A percentile compares a stretch with the other conserved stretches of the same genome.
phyloP scores from a whole-genome alignment of 2,797 vertebrate species.

The Eospalax fontanierii region DNA sequence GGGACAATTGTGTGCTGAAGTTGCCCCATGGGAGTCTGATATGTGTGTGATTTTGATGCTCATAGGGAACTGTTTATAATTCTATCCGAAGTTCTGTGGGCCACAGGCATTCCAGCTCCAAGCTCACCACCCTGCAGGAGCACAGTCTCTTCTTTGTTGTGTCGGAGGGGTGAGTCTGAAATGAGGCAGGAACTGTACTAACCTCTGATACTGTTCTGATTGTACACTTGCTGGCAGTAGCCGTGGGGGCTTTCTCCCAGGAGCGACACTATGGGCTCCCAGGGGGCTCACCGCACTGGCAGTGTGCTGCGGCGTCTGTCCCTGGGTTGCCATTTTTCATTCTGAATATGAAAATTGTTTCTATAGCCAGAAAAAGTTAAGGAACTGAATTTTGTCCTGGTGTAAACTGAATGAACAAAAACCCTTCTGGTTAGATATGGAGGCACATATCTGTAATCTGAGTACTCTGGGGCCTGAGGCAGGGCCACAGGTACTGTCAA shows the following conservation, averaged over 20 bases:
- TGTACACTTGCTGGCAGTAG: background rate
- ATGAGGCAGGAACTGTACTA: background rate
- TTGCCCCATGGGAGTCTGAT: background rate
- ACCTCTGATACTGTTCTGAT: background rate
- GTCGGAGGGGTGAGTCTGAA: background rate
- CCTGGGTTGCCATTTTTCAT: background rate
- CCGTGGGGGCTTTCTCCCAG: background rate
- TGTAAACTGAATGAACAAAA: background rate
- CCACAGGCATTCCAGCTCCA: background rate
- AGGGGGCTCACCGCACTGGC: background rate
- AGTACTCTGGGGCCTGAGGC: background rate
- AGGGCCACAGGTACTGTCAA: background rate
- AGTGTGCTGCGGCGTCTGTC: rapidly evolving
- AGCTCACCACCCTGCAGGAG: background rate
- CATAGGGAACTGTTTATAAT: background rate
- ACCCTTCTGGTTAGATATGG: background rate
- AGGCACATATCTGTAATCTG: background rate
- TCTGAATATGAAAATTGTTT: background rate
- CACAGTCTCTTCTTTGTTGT: conserved; percentile 40
- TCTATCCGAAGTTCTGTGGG: background rate
- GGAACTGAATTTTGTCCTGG: background rate
- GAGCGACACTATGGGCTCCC: rapidly evolving
- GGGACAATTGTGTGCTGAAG: background rate
- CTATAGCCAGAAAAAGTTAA: background rate
- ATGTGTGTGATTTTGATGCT: background rate